These are phyloP conservation scores for Menidia menidia DNA, from an alignment of 2,797 vertebrate species.

Conservation along the genomic window DNA sequence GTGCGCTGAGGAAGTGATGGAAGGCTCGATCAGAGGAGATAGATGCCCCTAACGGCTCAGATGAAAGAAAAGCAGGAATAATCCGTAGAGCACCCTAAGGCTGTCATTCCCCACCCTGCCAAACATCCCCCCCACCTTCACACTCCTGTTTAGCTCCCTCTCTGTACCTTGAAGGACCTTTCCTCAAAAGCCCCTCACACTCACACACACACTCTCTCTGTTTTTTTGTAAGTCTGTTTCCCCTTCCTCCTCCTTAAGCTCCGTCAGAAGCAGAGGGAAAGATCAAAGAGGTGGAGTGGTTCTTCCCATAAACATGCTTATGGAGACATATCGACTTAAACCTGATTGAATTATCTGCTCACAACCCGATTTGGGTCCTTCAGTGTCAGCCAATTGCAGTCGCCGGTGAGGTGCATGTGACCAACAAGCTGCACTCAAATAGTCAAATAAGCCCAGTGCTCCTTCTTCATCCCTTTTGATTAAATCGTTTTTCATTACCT, in stretches of 20 bases:
- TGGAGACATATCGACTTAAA: constrained; percentile 48
- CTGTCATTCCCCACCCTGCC: constrained; percentile 63
- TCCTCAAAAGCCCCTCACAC: constrained; percentile 30
- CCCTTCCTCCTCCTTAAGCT: constrained; percentile 31
- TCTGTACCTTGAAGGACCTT: constrained; percentile 62
- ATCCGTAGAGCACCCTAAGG: constrained; percentile 66
- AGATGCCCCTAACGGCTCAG: constrained; percentile 54
- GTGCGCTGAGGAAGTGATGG: constrained; percentile 74
- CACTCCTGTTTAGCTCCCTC: constrained; percentile 49
- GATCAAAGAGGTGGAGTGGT: constrained; percentile 57
- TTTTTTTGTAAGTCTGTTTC: constrained; percentile 14
- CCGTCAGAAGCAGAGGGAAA: constrained; percentile 32
- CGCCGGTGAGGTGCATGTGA: constrained; percentile 12
- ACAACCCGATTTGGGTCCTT: constrained; percentile 27
- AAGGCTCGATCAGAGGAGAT: constrained; percentile 65
- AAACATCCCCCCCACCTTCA: constrained; percentile 44
- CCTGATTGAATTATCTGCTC: constrained; percentile 64
- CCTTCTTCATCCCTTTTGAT: constrained; percentile 28
- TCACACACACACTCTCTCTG: constrained; percentile 23
- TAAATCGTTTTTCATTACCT: constrained; percentile 26
- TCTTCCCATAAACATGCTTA: constrained; percentile 61
- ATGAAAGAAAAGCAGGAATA: constrained; percentile 76
- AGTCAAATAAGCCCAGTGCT: constrained; percentile 16
- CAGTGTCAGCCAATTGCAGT: constrained; percentile 33
- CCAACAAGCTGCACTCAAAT: constrained; percentile 34